Conservation (phyloP, 2,797 vertebrate genomes). For the Diglossa cyanea region DNA sequence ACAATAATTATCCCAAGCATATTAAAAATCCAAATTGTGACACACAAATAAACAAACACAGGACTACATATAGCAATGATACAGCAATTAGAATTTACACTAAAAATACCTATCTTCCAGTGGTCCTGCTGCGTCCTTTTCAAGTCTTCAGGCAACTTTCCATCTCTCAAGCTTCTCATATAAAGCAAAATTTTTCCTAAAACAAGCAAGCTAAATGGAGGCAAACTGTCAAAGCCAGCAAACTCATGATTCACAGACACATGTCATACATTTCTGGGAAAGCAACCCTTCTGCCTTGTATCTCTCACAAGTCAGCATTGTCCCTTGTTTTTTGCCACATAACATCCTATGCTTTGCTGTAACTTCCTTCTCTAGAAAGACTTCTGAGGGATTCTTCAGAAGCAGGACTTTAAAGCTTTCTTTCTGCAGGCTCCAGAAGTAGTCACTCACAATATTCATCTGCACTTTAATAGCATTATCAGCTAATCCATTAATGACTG, state of each 20-base stretch:
- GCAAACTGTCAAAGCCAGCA: background rate
- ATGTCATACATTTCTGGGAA: background rate
- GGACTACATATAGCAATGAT: background rate
- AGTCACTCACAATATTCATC: background rate
- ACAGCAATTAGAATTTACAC: accelerated
- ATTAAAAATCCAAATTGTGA: background rate
- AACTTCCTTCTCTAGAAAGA: background rate
- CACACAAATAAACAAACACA: background rate
- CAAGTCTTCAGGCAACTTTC: background rate
- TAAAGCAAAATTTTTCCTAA: background rate
- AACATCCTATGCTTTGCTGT: background rate
- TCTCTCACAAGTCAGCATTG: background rate
- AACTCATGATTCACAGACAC: background rate
- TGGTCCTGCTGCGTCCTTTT: background rate
- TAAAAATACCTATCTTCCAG: background rate
- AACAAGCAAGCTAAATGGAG: background rate
- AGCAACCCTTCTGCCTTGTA: background rate
- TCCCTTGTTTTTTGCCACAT: background rate
- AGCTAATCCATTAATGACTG: background rate
- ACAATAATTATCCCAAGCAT: background rate
- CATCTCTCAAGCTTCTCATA: background rate
- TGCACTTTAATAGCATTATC: background rate
- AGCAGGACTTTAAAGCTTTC: background rate
- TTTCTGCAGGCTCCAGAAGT: background rate
- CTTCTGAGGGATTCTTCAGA: background rate